Base-by-base conservation (phyloP, 2,113 vertebrate genomes). In the Rhegmatorhina hoffmannsi region DNA sequence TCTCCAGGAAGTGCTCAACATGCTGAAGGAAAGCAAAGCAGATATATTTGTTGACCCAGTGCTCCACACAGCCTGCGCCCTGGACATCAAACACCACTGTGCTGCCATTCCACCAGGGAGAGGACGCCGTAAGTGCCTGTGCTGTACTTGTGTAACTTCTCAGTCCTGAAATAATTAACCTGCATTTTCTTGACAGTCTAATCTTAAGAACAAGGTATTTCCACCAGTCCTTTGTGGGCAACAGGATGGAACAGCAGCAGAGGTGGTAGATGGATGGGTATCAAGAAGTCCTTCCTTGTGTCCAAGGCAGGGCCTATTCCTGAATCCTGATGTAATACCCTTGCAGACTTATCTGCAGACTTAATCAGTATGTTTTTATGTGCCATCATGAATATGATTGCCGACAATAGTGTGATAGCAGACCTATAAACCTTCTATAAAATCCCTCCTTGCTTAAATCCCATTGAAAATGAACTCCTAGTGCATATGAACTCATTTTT, bases 1-100 rank as follows among this genome's bases (percentile, higher is more conserved):
- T 90, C 59, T 86, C 12, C 84, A 99, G 99, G 99, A 99, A 95
- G 99, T 99, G 87, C 96, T 99, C 69, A 99, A 99, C 97, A 99
- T 99, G 98, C 95, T 99, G 96, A 99, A 99, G 94, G 99, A 99
- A 93, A 99, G 99, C 88, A 99, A 99, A 94, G 99, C 99, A 2
- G 99, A 99, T 95, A 99, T 99, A 91, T 99, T 99, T 34, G 99
- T 99, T 36, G 99, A 99, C 92, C 99, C 99, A 0, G 99, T 99
- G 75, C 99, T 99, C 38, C 99, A 99, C 94, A 99, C 99, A 1
- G 99, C 99, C 47, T 99, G 99, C 81, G 99, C 99, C 40, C 98
- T 99, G 19, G 99, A 99, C 97, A 98, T 99, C 92, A 99, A 99
- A 82, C 99, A 99, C 95, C 99, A 99, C 92, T 99, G 99, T 93